Base-by-base conservation (phyloP, 2,888 invertebrate species). In the Tribolium freemani region DNA sequence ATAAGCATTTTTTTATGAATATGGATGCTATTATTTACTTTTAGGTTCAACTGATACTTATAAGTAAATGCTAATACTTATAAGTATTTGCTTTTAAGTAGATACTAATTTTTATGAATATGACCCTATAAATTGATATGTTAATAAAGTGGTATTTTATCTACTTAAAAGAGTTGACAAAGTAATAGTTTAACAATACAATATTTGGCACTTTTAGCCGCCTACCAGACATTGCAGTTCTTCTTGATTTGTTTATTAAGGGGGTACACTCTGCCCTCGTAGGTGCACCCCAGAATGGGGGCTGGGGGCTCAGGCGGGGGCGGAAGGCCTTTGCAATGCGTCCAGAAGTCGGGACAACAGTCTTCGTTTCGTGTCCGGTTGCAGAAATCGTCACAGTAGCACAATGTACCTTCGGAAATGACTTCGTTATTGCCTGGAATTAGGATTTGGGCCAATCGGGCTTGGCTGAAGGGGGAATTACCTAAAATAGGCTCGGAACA, bases 371-470 rank as follows among this genome's bases (percentile, higher is more conserved):
- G 85, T 0, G 90, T 90, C 31, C 93, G 88, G 83, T 95, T 93
- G 87, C 98, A 98, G 87, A 97, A 98, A 77, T 94, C 90, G 86
- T 98, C 98, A 86, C 98, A 98, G 86, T 98, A 98, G 86, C 98
- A 98, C 9, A 94, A 85, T 0, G 96, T 96, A 73, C 91, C 96
- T 93, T 57, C 48, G 46, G 46, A 60, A 69, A 60, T 5, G 10
- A 38, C 13, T 38, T 69, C 58, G 51, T 69, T 69, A 69, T 20
- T 51, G 4, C 45, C 60, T 69, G 46, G 13, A 67, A 56, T 10
- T 21, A 48, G 13, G 44, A 38, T 10, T 9, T 54, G 13, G n/a
- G 11, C 63, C 63, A 63, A 63, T 50, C 26, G 50, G 54, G 44
- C 56, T 21, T 31, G 20, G 67, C 57, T 67, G 21, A 16, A 46